These are phyloP conservation scores for Drosophila recens DNA, from an alignment of 2,888 invertebrate species.

Conservation along the genomic window DNA sequence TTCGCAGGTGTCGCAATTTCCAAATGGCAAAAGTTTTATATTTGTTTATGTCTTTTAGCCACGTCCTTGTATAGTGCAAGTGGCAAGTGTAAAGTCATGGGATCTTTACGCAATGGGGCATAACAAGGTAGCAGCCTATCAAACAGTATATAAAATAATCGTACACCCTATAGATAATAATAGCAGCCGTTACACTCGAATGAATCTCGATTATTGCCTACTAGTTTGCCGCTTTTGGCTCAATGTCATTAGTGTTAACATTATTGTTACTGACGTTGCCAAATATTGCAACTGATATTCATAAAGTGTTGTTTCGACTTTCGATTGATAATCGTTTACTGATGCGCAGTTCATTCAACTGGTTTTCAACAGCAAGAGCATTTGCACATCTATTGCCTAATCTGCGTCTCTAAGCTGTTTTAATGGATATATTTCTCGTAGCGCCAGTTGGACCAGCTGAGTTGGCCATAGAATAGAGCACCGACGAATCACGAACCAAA, in stretches of 20 bases:
- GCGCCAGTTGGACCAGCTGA: slow-evolving; percentile 17
- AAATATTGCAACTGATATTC: slow-evolving; percentile 36
- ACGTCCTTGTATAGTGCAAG: slow-evolving; percentile 3
- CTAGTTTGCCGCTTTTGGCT: slow-evolving; percentile 46
- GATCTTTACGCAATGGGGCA: slow-evolving; percentile 34
- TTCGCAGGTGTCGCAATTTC: slow-evolving; percentile 61
- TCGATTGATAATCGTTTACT: slow-evolving; percentile 13
- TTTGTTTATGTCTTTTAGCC: background rate
- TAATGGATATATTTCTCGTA: slow-evolving; percentile 5
- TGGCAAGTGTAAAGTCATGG: slow-evolving; percentile 14
- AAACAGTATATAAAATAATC: slow-evolving; percentile 15
- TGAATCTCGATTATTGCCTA: slow-evolving; percentile 38
- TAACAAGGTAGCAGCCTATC: slow-evolving; percentile 1
- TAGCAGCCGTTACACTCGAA: slow-evolving; percentile 55
- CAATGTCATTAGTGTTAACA: slow-evolving; percentile 43
- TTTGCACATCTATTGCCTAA: slow-evolving; percentile 21
- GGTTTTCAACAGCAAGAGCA: slow-evolving; percentile 24
- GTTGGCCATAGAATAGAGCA: background rate
- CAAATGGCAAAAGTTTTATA: slow-evolving; percentile 16
- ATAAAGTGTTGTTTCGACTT: slow-evolving; percentile 27
- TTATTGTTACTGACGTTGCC: slow-evolving; percentile 14
- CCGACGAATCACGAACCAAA: background rate
- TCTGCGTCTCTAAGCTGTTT: slow-evolving; percentile 8
- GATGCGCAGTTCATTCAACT: slow-evolving; percentile 54
- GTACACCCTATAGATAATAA: slow-evolving; percentile 21